Conservation (phyloP, 2,888 invertebrate genomes). For the Tipula helvola region DNA sequence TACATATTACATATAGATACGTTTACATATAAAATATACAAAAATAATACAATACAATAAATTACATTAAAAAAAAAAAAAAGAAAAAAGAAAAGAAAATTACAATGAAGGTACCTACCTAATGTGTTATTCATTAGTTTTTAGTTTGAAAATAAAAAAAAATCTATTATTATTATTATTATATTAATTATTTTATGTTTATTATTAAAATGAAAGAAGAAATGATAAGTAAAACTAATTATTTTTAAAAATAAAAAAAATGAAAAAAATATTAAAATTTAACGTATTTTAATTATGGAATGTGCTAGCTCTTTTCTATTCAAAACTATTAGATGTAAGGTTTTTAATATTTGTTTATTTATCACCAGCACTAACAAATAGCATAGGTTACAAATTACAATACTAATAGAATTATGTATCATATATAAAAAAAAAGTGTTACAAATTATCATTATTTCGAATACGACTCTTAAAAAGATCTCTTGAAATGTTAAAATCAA, state of each 20-base stretch:
- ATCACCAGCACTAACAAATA: too few species aligned
- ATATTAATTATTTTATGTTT: background rate
- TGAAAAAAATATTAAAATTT: background rate
- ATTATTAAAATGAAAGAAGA: constrained; percentile 4
- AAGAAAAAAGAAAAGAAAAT: background rate
- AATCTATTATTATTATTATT: background rate
- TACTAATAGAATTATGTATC: too few species aligned
- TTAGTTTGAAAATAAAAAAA: constrained; percentile 5
- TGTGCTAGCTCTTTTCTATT: too few species aligned
- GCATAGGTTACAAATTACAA: too few species aligned
- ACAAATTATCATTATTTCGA: too few species aligned
- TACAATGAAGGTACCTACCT: constrained; percentile 6
- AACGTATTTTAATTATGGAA: background rate
- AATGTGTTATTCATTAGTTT: constrained; percentile 7
- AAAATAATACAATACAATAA: background rate
- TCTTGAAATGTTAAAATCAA: too few species aligned
- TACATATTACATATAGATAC: background rate
- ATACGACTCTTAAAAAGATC: too few species aligned
- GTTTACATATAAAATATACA: background rate
- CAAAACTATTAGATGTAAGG: too few species aligned
- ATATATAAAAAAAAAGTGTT: too few species aligned
- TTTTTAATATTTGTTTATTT: too few species aligned
- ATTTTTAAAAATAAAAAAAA: background rate
- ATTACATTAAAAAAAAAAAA: background rate
- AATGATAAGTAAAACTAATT: constrained; percentile 5